A percentile compares a stretch with the other conserved stretches of the same genome.
phyloP scores from a whole-genome alignment of 2,888 invertebrate species.

The Chouioia cunea region DNA sequence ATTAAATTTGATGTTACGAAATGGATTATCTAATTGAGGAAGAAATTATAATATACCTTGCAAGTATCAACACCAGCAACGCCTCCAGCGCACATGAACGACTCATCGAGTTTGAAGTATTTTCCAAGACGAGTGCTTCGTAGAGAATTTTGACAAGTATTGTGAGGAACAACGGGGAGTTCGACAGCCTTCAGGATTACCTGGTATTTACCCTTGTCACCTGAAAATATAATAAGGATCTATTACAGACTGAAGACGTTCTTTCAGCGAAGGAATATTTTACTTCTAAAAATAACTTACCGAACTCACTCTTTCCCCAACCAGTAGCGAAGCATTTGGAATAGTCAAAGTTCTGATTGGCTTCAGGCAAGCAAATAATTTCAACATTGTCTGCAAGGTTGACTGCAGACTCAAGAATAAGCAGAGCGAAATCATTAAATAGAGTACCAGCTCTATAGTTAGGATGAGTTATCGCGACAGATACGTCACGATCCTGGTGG shows the following conservation, averaged over 20 bases:
- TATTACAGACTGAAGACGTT: neutral
- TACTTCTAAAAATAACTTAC: conserved; percentile 19
- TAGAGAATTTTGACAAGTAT: conserved; percentile 27
- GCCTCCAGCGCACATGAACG: conserved; percentile 47
- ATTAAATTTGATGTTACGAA: neutral
- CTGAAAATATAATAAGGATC: conserved; percentile 15
- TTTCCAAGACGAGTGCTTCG: conserved; percentile 42
- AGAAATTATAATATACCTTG: conserved; percentile 27
- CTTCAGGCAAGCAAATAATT: conserved; percentile 57
- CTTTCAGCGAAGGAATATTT: too few species aligned
- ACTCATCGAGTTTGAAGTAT: conserved; percentile 39
- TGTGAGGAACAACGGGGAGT: conserved; percentile 22
- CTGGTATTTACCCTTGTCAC: conserved; percentile 34
- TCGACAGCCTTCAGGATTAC: conserved; percentile 39
- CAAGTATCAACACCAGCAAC: conserved; percentile 35
- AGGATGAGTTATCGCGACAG: conserved; percentile 25
- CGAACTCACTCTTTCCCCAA: conserved; percentile 44
- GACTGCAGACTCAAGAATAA: conserved; percentile 27
- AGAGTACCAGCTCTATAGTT: neutral
- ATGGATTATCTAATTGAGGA: neutral
- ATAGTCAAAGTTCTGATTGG: conserved; percentile 7
- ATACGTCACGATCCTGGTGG: conserved; percentile 37
- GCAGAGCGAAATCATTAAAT: conserved; percentile 38
- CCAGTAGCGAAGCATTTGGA: conserved; percentile 38
- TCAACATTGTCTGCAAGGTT: conserved; percentile 42